Conservation (phyloP, 2,113 vertebrate species). For the Boleophthalmus pectinirostris region DNA sequence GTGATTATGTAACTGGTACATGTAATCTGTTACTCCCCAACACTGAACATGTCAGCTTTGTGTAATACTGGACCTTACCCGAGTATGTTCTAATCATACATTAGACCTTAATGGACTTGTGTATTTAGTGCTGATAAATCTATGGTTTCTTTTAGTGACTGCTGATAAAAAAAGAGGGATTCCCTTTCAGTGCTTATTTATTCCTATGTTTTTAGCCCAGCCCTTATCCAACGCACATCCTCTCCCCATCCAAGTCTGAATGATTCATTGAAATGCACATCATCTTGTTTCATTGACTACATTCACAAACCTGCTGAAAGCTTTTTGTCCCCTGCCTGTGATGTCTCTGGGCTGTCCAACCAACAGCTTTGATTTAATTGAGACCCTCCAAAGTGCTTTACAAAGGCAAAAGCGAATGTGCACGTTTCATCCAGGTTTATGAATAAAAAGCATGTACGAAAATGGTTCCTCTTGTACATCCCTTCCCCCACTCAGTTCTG, state of each 20-base stretch:
- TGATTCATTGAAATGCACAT: slow-evolving; percentile 80
- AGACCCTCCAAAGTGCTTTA: slow-evolving; percentile 47
- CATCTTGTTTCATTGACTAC: slow-evolving; percentile 74
- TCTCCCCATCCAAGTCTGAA: slow-evolving; percentile 56
- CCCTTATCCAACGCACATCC: slow-evolving; percentile 61
- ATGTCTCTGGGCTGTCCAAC: slow-evolving; percentile 59
- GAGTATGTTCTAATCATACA: background rate
- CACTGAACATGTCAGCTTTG: no score
- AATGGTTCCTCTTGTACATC: slow-evolving; percentile 32
- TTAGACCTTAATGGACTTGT: background rate
- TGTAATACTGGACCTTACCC: background rate
- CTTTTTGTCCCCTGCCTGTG: slow-evolving; percentile 69
- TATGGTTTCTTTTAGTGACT: slow-evolving; percentile 29
- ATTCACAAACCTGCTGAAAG: slow-evolving; percentile 73
- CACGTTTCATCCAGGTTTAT: slow-evolving; percentile 51
- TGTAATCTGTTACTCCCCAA: no score
- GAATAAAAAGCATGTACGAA: slow-evolving; percentile 62
- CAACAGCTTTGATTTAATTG: slow-evolving; percentile 71
- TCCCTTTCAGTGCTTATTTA: slow-evolving; percentile 45
- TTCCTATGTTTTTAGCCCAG: slow-evolving; percentile 60
- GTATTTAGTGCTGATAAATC: background rate
- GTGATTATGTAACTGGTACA: no score
- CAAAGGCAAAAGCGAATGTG: slow-evolving; percentile 52
- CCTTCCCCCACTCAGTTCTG: slow-evolving; percentile 61
- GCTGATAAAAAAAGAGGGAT: slow-evolving; percentile 49